These are phyloP conservation scores for Euglossa dilemma DNA, from an alignment of 1,140 invertebrate genomes.

Conservation along the genomic window DNA sequence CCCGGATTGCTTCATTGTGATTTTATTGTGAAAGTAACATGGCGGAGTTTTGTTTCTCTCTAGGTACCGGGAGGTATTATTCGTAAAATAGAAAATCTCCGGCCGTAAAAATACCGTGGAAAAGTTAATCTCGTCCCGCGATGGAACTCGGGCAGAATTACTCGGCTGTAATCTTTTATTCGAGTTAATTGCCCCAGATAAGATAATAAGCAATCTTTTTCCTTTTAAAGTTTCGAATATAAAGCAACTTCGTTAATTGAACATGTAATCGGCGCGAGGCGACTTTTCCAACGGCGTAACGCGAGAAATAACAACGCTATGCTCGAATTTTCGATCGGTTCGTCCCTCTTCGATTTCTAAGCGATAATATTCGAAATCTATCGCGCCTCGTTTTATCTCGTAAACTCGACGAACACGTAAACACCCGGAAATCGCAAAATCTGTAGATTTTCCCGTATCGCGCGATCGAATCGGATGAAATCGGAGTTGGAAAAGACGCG, in stretches of 20 bases:
- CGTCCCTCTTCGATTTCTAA: too few relatives aligned
- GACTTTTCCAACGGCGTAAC: background rate
- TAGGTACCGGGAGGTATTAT: background rate
- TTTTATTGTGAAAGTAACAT: slow-evolving; percentile 30
- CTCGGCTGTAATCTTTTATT: slow-evolving; percentile 22
- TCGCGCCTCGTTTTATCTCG: too few relatives aligned
- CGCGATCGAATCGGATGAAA: background rate
- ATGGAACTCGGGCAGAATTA: slow-evolving; percentile 8
- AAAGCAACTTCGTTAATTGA: background rate
- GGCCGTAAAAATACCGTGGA: background rate
- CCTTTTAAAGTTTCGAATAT: background rate
- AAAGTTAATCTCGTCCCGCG: slow-evolving; percentile 13
- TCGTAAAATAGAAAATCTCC: slow-evolving; percentile 10
- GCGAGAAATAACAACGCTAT: background rate
- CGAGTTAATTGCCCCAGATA: slow-evolving; percentile 39
- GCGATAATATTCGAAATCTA: too few relatives aligned
- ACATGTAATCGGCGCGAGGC: background rate
- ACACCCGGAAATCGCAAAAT: too few relatives aligned
- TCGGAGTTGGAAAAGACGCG: too few relatives aligned
- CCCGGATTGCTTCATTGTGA: slow-evolving; percentile 10
- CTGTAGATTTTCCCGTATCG: background rate
- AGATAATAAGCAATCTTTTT: slow-evolving; percentile 31
- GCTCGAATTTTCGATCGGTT: too few relatives aligned
- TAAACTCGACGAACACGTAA: too few relatives aligned
- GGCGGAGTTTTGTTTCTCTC: background rate